These are phyloP conservation scores for Trochalopteron elliotii DNA, from an alignment of 2,113 vertebrate genomes.

Conservation along the genomic window DNA sequence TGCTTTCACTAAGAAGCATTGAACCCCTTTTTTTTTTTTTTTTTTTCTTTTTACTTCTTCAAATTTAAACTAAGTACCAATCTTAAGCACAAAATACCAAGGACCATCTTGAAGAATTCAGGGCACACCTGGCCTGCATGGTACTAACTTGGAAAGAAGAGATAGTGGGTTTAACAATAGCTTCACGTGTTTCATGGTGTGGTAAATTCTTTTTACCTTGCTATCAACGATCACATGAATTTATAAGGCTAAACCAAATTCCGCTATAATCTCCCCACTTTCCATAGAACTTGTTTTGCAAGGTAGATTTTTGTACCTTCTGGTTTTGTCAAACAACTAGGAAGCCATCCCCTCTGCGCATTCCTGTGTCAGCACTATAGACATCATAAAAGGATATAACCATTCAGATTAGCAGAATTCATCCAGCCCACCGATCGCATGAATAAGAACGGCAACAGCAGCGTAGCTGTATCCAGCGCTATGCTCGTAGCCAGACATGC, in stretches of 20 bases:
- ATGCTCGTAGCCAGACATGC: background rate
- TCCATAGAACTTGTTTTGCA: background rate
- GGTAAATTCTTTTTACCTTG: background rate
- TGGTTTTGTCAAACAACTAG: background rate
- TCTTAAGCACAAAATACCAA: background rate
- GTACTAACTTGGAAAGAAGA: background rate
- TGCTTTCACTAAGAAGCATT: background rate
- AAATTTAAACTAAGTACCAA: background rate
- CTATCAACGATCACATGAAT: background rate
- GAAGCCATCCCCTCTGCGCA: background rate
- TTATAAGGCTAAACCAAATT: background rate
- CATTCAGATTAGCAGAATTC: background rate
- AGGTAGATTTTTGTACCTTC: background rate
- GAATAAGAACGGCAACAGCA: background rate
- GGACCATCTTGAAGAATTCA: background rate
- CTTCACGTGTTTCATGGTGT: background rate
- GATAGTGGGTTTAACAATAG: fast-evolving
- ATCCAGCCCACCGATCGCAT: background rate
- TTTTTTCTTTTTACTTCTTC: fast-evolving
- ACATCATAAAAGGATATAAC: background rate
- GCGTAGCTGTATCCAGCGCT: fast-evolving
- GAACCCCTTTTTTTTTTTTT: no score
- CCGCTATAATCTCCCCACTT: background rate
- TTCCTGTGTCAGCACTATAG: background rate
- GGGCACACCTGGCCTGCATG: background rate